Evolutionary conservation across 2,113 vertebrate genomes (phyloP).

Genomic region (Anguilla rostrata): DNA sequence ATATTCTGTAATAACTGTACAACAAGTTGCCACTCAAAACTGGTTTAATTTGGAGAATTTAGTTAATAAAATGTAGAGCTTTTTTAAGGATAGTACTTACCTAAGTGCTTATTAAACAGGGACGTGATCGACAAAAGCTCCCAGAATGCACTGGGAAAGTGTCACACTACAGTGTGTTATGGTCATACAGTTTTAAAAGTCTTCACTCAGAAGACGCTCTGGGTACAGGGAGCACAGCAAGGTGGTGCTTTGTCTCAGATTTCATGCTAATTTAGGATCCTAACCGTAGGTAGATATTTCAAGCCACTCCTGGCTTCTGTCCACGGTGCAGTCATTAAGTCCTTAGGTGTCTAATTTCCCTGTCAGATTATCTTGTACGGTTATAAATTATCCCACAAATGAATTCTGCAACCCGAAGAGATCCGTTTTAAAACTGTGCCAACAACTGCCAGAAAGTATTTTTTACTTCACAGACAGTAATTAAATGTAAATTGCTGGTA

Average conservation of each 20-base stretch:
- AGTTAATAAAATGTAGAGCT: too few relatives aligned
- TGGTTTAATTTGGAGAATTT: too few relatives aligned
- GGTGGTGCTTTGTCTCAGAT: neutral
- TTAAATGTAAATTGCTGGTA: neutral
- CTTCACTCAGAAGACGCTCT: neutral
- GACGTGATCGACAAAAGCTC: neutral
- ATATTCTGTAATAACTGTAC: too few relatives aligned
- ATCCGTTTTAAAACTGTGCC: neutral
- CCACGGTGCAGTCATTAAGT: neutral
- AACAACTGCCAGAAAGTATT: neutral
- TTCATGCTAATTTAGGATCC: conserved; percentile 6
- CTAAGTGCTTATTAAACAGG: neutral
- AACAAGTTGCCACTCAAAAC: too few relatives aligned
- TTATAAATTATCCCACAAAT: neutral
- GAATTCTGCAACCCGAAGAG: neutral
- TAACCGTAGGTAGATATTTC: neutral
- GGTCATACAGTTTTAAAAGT: too few relatives aligned
- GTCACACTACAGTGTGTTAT: neutral
- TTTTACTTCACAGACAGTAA: neutral
- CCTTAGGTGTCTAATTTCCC: neutral
- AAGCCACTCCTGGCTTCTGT: neutral
- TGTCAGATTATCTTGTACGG: neutral
- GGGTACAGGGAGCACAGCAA: neutral
- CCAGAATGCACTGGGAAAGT: neutral
- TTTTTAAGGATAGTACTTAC: too few relatives aligned